A percentile compares a stretch with the other conserved stretches of the same genome.
These are phyloP conservation scores for Oxyruncus cristatus DNA, from an alignment of 2,113 vertebrate species.

Conservation along the genomic window DNA sequence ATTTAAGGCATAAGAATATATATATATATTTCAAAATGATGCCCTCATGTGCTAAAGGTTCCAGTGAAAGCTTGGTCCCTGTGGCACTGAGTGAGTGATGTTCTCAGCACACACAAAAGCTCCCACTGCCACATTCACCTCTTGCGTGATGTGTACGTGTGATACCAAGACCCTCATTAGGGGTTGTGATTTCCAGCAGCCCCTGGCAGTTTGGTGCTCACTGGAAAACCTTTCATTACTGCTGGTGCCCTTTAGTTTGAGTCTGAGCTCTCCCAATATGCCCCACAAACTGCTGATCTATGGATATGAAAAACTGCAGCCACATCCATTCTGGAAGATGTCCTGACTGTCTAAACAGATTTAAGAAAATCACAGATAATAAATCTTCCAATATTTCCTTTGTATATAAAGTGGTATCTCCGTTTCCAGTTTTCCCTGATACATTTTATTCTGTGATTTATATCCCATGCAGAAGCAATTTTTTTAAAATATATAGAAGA, in stretches of 20 bases:
- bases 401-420: background rate
- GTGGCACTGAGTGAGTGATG: rapidly evolving
- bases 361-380: background rate
- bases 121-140: background rate
- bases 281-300: background rate
- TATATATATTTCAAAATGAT: background rate
- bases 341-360: background rate
- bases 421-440: background rate
- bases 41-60: background rate
- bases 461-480: background rate
- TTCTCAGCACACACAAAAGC: background rate
- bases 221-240: background rate
- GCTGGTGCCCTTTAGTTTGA: rapidly evolving
- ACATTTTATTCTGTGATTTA: background rate
- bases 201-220: background rate
- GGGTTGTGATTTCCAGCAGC: background rate
- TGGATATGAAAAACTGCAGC: background rate
- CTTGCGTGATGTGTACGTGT: background rate
- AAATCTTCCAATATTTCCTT: background rate
- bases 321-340: background rate
- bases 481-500: background rate
- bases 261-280: background rate
- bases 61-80: background rate
- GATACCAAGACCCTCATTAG: background rate
- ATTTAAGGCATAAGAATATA: background rate